A percentile compares a stretch with the other conserved stretches of the same genome.
phyloP scores from a whole-genome alignment of 2,888 invertebrate genomes.

The Cordylochernes scorpioides region DNA sequence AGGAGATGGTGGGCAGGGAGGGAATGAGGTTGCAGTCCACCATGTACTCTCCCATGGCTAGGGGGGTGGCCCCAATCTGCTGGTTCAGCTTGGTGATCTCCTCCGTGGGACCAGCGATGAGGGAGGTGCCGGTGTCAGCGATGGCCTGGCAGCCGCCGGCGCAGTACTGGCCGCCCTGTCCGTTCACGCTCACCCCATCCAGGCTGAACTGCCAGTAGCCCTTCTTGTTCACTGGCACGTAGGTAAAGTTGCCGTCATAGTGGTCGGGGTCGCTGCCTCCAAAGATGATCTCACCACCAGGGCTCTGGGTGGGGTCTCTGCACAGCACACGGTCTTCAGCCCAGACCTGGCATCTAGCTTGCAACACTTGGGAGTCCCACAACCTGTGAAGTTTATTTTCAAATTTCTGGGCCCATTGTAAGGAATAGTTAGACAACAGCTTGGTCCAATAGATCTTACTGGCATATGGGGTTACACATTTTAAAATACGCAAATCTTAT shows the following conservation, averaged over 20 bases:
- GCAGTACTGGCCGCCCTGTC: conserved; percentile 32
- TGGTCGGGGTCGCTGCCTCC: conserved; percentile 81
- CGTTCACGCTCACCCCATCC: conserved; percentile 39
- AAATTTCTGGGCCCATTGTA: too few relatives aligned
- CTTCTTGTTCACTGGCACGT: conserved; percentile 51
- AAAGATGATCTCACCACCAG: conserved; percentile 66
- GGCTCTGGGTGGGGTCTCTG: conserved; percentile 40
- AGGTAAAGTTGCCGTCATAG: conserved; percentile 66
- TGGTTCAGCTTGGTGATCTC: conserved; percentile 58
- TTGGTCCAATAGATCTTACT: too few relatives aligned
- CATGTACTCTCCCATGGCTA: conserved; percentile 47
- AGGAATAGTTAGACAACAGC: too few relatives aligned
- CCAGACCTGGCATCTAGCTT: too few relatives aligned
- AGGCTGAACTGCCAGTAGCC: conserved; percentile 94
- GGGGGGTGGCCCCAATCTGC: conserved; percentile 34
- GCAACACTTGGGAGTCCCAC: too few relatives aligned
- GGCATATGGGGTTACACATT: too few relatives aligned
- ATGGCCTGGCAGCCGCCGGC: conserved; percentile 65
- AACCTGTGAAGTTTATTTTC: too few relatives aligned
- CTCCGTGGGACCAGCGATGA: conserved; percentile 60
- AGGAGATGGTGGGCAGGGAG: conserved; percentile 45
- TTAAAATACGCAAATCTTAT: too few relatives aligned
- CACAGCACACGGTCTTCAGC: too few relatives aligned
- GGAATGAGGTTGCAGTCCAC: conserved; percentile 54
- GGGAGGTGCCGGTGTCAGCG: conserved; percentile 84